Evolutionary conservation across 2,797 vertebrate species (phyloP).

Genomic region (Halcyon chelicuti): DNA sequence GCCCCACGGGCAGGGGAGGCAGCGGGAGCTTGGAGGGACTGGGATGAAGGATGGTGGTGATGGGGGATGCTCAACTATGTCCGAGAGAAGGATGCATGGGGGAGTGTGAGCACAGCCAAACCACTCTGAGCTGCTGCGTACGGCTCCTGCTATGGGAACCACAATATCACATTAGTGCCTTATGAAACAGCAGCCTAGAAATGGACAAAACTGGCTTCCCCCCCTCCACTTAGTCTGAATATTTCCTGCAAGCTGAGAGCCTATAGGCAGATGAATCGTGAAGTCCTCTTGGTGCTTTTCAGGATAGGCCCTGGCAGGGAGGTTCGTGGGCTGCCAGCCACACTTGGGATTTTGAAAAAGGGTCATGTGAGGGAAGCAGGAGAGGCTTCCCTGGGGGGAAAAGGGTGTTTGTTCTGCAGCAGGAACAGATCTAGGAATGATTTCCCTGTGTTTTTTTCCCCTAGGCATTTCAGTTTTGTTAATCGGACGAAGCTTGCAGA

Average conservation of each 20-base stretch:
- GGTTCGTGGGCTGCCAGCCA: not conserved
- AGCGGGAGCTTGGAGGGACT: accelerated
- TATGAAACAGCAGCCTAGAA: not conserved
- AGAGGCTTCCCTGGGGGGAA: not conserved
- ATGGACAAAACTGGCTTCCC: not conserved
- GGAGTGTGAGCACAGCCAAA: not conserved
- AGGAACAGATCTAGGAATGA: constrained; percentile 7
- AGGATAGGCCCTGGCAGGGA: not conserved
- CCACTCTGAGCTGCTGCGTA: not conserved
- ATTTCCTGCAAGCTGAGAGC: not conserved
- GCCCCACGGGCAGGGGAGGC: not conserved
- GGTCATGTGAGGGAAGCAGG: not conserved
- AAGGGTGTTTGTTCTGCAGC: not conserved
- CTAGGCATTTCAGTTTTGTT: not conserved
- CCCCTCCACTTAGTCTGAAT: not conserved
- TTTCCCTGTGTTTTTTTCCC: not conserved
- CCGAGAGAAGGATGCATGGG: not conserved
- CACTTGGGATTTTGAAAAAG: not conserved
- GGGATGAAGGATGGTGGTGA: not conserved
- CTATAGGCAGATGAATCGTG: not conserved
- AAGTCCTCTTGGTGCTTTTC: not conserved
- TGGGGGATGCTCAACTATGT: not conserved
- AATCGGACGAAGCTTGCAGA: not conserved
- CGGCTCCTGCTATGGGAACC: not conserved
- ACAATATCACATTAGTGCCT: not conserved